Conservation (phyloP, 2,113 vertebrate genomes). For the Cephalopholis sonnerati region DNA sequence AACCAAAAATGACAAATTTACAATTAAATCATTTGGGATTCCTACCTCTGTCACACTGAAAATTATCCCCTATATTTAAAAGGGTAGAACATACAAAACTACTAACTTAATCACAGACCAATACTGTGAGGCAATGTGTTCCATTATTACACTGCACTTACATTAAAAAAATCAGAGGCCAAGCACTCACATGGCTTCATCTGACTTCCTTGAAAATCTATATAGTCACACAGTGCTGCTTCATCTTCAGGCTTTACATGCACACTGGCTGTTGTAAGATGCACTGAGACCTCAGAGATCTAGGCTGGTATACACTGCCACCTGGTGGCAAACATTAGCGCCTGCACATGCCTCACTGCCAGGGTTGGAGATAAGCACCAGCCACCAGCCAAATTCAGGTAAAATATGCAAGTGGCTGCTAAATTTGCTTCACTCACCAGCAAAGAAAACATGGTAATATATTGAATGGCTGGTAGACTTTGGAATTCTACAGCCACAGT, state of each 20-base stretch:
- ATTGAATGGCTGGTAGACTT: too few species aligned
- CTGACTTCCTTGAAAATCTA: neutral
- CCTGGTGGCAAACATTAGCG: slow-evolving; percentile 45
- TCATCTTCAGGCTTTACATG: neutral
- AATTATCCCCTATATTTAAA: neutral
- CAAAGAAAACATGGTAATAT: too few species aligned
- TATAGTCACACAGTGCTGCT: neutral
- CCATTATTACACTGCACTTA: neutral
- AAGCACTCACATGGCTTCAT: neutral
- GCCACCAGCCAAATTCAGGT: too few species aligned
- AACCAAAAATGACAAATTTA: too few species aligned
- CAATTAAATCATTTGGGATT: too few species aligned
- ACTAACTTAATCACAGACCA: neutral
- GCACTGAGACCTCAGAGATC: neutral
- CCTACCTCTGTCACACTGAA: too few species aligned
- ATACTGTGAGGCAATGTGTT: neutral
- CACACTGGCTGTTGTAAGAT: neutral
- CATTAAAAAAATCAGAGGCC: neutral
- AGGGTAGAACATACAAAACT: neutral
- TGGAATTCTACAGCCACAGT: too few species aligned
- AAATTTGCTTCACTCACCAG: too few species aligned
- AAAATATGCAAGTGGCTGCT: too few species aligned
- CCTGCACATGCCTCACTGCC: neutral
- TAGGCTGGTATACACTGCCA: slow-evolving; percentile 53
- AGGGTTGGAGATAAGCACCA: too few species aligned